Evolutionary conservation across 1,140 invertebrate genomes (phyloP).

Genomic region (Hyposmocoma kahamanoa): DNA sequence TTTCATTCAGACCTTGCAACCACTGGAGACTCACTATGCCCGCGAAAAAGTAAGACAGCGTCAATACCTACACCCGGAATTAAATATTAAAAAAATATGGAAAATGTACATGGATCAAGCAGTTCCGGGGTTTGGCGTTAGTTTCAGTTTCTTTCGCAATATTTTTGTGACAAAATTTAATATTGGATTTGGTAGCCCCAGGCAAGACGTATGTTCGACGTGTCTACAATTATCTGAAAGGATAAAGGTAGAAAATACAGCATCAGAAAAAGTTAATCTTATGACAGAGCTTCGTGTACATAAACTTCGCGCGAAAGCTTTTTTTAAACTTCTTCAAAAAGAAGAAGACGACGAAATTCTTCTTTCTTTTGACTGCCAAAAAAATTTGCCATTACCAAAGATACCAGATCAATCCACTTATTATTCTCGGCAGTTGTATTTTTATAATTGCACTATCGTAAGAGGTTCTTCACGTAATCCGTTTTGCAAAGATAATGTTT

Average conservation of each 20-base stretch:
- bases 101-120: not conserved
- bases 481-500: too few species aligned
- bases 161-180: not conserved
- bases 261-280: conserved; percentile 2
- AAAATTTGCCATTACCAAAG: conserved; percentile 40
- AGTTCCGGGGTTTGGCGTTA: not conserved
- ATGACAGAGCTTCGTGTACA: conserved; percentile 22
- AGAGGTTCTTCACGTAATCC: too few species aligned
- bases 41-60: not conserved
- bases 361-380: conserved; percentile 52
- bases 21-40: not conserved
- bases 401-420: too few species aligned
- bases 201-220: conserved; percentile 1
- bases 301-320: conserved; percentile 31
- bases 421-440: too few species aligned
- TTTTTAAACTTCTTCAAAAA: conserved; percentile 35
- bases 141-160: not conserved
- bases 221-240: conserved; percentile 2
- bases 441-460: too few species aligned
- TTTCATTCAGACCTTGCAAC: not conserved
- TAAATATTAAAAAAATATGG: not conserved
- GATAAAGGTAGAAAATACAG: not conserved
- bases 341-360: conserved; percentile 18
- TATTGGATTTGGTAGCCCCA: conserved; percentile 1
- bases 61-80: not conserved